A percentile compares a stretch with the other conserved stretches of the same genome.
Evolutionary conservation across 1,140 invertebrate species (phyloP).

Genomic region (Sitodiplosis mosellana): DNA sequence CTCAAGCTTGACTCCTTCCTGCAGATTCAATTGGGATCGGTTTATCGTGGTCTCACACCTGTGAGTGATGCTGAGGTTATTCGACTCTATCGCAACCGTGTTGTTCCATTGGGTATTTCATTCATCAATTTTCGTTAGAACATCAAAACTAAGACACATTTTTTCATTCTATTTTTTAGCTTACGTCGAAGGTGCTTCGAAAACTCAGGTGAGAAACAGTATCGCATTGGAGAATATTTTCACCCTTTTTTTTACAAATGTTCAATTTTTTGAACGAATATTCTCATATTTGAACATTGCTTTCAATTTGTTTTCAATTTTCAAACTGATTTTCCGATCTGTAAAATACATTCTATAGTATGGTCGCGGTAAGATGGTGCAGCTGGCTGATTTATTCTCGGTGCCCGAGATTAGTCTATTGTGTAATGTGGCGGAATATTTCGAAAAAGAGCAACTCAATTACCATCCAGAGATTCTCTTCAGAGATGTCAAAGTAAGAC

Average conservation of each 20-base stretch:
- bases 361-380: slow-evolving; percentile 68
- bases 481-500: slow-evolving; percentile 74
- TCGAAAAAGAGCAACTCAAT: slow-evolving; percentile 71
- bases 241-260: no score
- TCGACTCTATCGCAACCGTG: slow-evolving; percentile 67
- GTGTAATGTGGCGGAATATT: slow-evolving; percentile 86
- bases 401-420: slow-evolving; percentile 89
- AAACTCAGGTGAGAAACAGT: no score
- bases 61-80: slow-evolving; percentile 73
- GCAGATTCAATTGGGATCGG: slow-evolving; percentile 87
- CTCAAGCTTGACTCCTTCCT: slow-evolving; percentile 92
- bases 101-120: slow-evolving; percentile 34
- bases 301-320: no score
- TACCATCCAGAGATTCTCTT: slow-evolving; percentile 93
- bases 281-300: no score
- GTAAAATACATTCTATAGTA: no score
- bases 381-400: slow-evolving; percentile 91
- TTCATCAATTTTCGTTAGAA: no score
- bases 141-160: no score
- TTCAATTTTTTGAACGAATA: no score
- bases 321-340: no score
- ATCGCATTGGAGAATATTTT: no score
- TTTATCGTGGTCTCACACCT: slow-evolving; percentile 72
- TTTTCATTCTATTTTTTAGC: slow-evolving; percentile 33
- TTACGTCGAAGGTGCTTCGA: slow-evolving; percentile 53